Conservation (phyloP, 2,113 vertebrate species). For the Apus apus region DNA sequence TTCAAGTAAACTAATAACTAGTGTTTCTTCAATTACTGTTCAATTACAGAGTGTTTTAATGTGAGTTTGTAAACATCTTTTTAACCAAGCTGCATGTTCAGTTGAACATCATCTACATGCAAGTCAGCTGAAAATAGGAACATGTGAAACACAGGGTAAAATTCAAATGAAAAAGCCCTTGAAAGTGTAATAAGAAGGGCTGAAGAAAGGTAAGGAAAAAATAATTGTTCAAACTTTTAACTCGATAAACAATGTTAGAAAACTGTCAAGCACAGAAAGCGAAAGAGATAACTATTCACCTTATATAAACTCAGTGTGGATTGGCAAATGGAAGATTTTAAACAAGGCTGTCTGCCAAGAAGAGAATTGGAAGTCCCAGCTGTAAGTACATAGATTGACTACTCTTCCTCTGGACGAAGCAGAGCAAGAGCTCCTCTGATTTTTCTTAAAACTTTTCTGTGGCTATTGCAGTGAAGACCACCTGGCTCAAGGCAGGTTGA, state of each 20-base stretch:
- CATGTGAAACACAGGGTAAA: not conserved
- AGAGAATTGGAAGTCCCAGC: not conserved
- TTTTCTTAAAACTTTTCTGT: not conserved
- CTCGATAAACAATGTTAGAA: not conserved
- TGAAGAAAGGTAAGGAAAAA: not conserved
- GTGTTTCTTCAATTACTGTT: slow-evolving; percentile 25
- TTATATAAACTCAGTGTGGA: not conserved
- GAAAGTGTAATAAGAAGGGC: not conserved
- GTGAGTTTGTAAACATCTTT: slow-evolving; percentile 21
- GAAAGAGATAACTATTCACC: not conserved
- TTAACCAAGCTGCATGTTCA: not conserved
- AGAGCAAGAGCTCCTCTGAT: not conserved
- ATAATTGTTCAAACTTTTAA: not conserved
- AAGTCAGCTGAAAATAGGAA: not conserved
- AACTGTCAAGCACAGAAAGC: not conserved
- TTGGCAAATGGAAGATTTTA: not conserved
- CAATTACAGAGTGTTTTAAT: slow-evolving; percentile 18
- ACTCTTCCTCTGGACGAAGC: not conserved
- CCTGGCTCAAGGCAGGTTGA: not conserved
- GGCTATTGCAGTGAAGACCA: not conserved
- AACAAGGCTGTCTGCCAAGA: not conserved
- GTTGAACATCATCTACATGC: not conserved
- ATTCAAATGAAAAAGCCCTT: not conserved
- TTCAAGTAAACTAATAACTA: slow-evolving; percentile 15
- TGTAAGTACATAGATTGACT: not conserved